These are phyloP conservation scores for Tenebrosternarchus preto DNA, from an alignment of 2,113 vertebrate genomes.

Conservation along the genomic window DNA sequence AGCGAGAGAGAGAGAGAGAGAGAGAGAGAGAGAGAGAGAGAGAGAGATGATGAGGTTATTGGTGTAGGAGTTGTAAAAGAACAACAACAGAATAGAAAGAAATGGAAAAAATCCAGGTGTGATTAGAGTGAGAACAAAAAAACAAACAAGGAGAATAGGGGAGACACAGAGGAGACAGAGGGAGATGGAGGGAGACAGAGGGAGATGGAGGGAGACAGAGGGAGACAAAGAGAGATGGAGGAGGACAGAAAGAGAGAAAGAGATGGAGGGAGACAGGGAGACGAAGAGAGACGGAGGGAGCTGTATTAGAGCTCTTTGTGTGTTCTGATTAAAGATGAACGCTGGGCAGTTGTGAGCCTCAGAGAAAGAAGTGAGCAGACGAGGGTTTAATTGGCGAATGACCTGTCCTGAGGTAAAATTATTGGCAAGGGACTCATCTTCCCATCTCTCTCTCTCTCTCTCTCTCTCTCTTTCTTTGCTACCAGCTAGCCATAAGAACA, in stretches of 20 bases:
- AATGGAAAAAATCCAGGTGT: no score
- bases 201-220: not conserved
- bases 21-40: not conserved
- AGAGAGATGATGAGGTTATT: constrained; percentile 17
- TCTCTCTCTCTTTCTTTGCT: constrained; percentile 16
- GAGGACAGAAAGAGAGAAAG: not conserved
- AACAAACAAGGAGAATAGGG: not conserved
- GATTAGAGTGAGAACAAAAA: not conserved
- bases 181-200: no score
- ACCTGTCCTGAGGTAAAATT: constrained; percentile 58
- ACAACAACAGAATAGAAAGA: not conserved
- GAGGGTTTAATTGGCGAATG: constrained; percentile 59
- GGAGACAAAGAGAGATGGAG: not conserved
- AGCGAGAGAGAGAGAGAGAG: constrained; percentile 21
- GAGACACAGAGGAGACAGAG: not conserved
- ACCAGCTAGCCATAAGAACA: constrained; percentile 24
- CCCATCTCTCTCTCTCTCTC: constrained; percentile 31
- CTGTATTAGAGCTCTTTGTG: constrained; percentile 41
- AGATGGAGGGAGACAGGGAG: not conserved
- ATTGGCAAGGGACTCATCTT: constrained; percentile 34
- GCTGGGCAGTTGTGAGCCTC: constrained; percentile 10
- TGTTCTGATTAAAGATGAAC: constrained; percentile 55
- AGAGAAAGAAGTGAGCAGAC: constrained; percentile 32
- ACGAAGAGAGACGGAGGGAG: constrained; percentile 4
- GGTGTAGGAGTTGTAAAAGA: not conserved